Evolutionary conservation across 64 coral and sea anemone genomes (phyloP).

Genomic region (Montipora cactus): DNA sequence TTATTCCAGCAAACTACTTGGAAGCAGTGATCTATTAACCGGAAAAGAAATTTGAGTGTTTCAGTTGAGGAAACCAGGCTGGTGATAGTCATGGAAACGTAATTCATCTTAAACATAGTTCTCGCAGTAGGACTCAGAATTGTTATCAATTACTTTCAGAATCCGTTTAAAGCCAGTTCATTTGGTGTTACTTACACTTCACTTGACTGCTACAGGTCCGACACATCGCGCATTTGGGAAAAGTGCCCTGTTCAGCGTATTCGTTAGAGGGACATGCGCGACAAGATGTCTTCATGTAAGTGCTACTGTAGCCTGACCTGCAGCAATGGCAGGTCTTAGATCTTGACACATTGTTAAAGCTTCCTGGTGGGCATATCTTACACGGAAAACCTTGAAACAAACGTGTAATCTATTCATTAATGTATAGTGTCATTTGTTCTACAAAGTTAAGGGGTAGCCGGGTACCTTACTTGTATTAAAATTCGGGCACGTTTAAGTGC

Average conservation of each 20-base stretch:
- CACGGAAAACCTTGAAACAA: constrained; percentile 61
- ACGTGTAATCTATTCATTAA: too few species aligned
- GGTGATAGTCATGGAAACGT: too few species aligned
- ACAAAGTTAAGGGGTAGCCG: too few species aligned
- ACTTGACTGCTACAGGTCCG: constrained; percentile 34
- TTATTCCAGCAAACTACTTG: too few species aligned
- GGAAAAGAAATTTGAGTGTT: not conserved
- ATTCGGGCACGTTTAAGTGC: too few species aligned
- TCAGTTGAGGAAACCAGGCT: too few species aligned
- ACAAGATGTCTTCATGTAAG: constrained; percentile 64
- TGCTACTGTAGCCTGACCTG: constrained; percentile 63
- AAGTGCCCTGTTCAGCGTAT: constrained; percentile 59
- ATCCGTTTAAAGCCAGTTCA: too few species aligned
- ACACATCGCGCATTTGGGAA: constrained; percentile 57
- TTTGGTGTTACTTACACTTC: constrained; percentile 36
- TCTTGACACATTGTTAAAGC: constrained; percentile 53
- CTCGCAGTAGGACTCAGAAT: too few species aligned
- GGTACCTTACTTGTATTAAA: too few species aligned
- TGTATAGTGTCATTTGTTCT: too few species aligned
- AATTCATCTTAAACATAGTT: too few species aligned
- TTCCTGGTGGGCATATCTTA: constrained; percentile 67
- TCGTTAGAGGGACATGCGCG: constrained; percentile 67
- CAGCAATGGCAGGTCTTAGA: constrained; percentile 62
- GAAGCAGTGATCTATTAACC: not conserved
- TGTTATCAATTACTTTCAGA: too few species aligned